phyloP scores from a whole-genome alignment of 2,797 vertebrate species.

The Pyrocephalus nanus region DNA sequence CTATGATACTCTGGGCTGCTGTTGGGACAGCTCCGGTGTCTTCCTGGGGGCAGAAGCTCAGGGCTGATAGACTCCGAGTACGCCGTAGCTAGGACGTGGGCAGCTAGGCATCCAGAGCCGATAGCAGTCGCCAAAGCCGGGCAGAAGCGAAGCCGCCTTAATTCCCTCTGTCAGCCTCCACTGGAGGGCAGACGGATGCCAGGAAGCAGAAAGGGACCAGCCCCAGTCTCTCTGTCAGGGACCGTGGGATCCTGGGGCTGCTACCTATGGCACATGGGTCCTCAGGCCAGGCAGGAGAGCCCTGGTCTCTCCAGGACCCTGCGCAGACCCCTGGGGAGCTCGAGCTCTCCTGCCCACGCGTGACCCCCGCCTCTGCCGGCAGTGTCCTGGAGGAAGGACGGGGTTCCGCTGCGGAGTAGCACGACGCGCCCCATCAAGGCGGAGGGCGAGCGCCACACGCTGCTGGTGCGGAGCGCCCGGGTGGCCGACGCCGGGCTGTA shows the following conservation, averaged over 20 bases:
- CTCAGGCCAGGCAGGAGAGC: background rate
- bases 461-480: constrained; percentile 87
- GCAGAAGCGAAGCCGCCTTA: background rate
- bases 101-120: background rate
- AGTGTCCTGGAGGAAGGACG: constrained; percentile 92
- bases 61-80: background rate
- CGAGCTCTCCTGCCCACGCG: background rate
- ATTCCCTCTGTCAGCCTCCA: background rate
- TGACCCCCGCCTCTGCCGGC: background rate
- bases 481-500: constrained; percentile 86
- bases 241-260: background rate
- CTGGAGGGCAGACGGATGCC: constrained; percentile 37
- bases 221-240: background rate
- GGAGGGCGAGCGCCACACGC: constrained; percentile 91
- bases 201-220: background rate
- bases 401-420: constrained; percentile 70
- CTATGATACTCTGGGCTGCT: background rate
- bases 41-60: background rate
- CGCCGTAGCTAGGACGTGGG: background rate
- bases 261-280: background rate
- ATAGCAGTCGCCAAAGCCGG: background rate
- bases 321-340: background rate
- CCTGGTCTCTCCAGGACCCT: background rate
- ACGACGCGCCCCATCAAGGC: constrained; percentile 83
- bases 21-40: background rate